Conservation (phyloP, 1,140 invertebrate genomes). For the Tetraneura akinire region DNA sequence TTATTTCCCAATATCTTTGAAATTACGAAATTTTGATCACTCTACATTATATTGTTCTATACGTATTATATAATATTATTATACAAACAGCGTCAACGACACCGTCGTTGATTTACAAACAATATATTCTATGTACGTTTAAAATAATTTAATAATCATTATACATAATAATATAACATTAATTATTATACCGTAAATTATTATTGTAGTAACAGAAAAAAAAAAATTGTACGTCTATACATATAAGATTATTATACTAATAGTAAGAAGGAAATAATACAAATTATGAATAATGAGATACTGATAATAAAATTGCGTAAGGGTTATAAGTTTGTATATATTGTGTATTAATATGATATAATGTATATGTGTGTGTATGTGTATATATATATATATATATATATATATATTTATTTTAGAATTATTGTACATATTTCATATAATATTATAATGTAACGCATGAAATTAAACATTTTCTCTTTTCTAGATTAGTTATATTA, state of each 20-base stretch:
- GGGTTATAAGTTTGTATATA: slow-evolving; percentile 36
- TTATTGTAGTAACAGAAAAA: slow-evolving; percentile 12
- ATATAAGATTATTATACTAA: slow-evolving; percentile 35
- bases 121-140: background rate
- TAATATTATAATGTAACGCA: too few relatives aligned
- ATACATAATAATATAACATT: slow-evolving; percentile 9
- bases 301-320: slow-evolving; percentile 48
- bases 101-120: background rate
- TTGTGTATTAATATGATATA: slow-evolving; percentile 3
- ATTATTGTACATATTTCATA: too few relatives aligned
- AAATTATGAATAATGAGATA: slow-evolving; percentile 50
- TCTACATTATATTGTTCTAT: too few relatives aligned
- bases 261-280: slow-evolving; percentile 45
- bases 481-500: background rate
- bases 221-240: slow-evolving; percentile 33
- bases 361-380: too few relatives aligned
- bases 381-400: background rate
- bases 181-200: slow-evolving; percentile 5
- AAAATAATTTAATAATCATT: slow-evolving; percentile 35
- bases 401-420: background rate
- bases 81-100: too few relatives aligned
- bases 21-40: too few relatives aligned
- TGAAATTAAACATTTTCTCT: too few relatives aligned
- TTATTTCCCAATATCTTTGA: too few relatives aligned
- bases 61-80: too few relatives aligned